A percentile compares a stretch with the other conserved stretches of the same genome.
phyloP scores from a whole-genome alignment of 2,797 vertebrate species.

The Stomatorhinus walkeri region DNA sequence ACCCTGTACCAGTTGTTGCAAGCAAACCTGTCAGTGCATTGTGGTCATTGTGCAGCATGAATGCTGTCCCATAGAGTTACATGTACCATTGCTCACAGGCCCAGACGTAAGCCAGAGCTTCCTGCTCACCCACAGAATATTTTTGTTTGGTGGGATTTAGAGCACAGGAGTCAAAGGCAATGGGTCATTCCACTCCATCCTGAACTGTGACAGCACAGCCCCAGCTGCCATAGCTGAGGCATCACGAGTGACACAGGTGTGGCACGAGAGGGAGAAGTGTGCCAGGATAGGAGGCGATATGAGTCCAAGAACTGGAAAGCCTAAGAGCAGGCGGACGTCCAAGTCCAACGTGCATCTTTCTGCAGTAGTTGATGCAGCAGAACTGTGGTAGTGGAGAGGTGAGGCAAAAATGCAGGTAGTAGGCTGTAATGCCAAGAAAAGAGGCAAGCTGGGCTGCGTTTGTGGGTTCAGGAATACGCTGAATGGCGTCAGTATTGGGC shows the following conservation, averaged over 20 bases:
- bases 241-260: not conserved
- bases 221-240: not conserved
- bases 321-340: not conserved
- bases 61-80: constrained; percentile 9
- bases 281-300: not conserved
- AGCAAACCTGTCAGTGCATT: not conserved
- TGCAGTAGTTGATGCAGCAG: not conserved
- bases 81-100: not conserved
- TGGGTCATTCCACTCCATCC: not conserved
- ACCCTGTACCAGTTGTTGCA: not conserved
- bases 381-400: not conserved
- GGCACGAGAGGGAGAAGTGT: not conserved
- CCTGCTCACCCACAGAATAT: not conserved
- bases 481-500: not conserved
- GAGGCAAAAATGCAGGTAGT: not conserved
- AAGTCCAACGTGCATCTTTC: not conserved
- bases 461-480: not conserved
- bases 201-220: not conserved
- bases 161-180: not conserved
- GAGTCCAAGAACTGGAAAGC: not conserved
- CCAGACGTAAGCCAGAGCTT: not conserved
- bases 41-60: not conserved
- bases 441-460: not conserved
- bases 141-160: not conserved
- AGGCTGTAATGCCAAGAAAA: not conserved